A percentile compares a stretch with the other conserved stretches of the same genome.
Conservation (phyloP, 53 echinoderm and acorn worm species). For the Pentamera pediparva region DNA sequence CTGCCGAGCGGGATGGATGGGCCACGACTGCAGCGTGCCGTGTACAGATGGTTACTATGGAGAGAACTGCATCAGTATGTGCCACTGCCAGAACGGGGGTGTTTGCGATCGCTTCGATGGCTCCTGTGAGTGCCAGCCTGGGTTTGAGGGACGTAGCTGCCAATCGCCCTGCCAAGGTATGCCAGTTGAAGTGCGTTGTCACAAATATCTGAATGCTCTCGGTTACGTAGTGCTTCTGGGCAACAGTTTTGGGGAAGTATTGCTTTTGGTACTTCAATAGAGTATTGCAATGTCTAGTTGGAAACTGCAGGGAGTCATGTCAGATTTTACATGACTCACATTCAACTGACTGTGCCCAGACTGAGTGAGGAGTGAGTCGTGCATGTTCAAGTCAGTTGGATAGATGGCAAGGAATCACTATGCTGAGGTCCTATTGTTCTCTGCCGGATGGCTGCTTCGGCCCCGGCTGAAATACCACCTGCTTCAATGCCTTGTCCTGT, state of each 20-base stretch:
- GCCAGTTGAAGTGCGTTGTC: neutral
- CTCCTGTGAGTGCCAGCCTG: constrained; percentile 26
- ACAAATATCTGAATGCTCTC: neutral
- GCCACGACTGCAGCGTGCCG: constrained; percentile 11
- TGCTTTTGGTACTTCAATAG: neutral
- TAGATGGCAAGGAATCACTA: too few species aligned
- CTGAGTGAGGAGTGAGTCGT: too few species aligned
- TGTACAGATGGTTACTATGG: constrained; percentile 20
- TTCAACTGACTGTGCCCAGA: too few species aligned
- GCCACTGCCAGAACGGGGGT: constrained; percentile 29
- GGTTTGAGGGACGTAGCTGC: constrained; percentile 31
- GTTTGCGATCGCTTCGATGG: constrained; percentile 30
- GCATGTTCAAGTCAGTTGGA: too few species aligned
- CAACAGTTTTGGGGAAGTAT: neutral
- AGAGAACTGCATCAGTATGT: constrained; percentile 2
- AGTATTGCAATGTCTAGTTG: neutral
- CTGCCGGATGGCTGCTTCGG: too few species aligned
- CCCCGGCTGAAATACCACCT: too few species aligned
- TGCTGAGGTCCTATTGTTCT: too few species aligned
- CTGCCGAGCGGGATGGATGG: constrained; percentile 53
- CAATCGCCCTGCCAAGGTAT: constrained; percentile 5
- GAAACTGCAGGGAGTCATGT: too few species aligned
- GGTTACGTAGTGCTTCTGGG: neutral
- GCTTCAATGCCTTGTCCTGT: too few species aligned
- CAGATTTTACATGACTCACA: too few species aligned